phyloP scores from a whole-genome alignment of 2,888 invertebrate species.

The Chouioia cunea region DNA sequence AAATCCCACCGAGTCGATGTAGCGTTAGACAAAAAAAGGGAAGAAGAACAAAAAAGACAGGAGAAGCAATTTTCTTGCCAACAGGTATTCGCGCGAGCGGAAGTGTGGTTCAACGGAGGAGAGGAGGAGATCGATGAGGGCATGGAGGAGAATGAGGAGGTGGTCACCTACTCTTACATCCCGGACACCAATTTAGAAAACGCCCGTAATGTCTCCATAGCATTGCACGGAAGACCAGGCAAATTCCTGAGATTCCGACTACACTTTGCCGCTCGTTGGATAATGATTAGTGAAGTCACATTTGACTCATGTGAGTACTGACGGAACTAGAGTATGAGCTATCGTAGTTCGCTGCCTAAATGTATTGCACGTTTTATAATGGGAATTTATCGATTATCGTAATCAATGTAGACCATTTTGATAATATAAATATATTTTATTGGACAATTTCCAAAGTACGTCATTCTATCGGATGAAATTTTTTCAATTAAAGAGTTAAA shows the following conservation, averaged over 20 bases:
- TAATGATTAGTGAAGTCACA: constrained; percentile 79
- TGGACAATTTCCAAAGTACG: too few species aligned
- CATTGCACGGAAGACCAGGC: constrained; percentile 74
- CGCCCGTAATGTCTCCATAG: constrained; percentile 78
- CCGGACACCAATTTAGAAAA: constrained; percentile 75
- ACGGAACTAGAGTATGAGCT: too few species aligned
- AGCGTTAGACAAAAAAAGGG: background rate
- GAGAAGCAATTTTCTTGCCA: constrained; percentile 30
- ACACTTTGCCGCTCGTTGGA: constrained; percentile 78
- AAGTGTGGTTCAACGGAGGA: constrained; percentile 71
- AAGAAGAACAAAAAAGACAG: background rate
- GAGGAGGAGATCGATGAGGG: background rate
- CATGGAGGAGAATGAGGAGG: constrained; percentile 52
- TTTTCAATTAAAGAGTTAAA: too few species aligned
- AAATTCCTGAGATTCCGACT: constrained; percentile 75
- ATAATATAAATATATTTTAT: too few species aligned
- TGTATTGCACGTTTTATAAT: too few species aligned
- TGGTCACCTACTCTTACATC: constrained; percentile 71
- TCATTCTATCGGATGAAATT: too few species aligned
- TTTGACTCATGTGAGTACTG: constrained; percentile 72
- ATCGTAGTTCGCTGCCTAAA: too few species aligned
- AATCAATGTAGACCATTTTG: too few species aligned
- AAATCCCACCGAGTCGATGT: too few species aligned
- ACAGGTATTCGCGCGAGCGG: constrained; percentile 77
- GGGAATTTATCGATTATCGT: too few species aligned